A percentile compares a stretch with the other conserved stretches of the same genome.
Conservation (phyloP, 2,797 vertebrate species). For the Pangasius larnaudii region DNA sequence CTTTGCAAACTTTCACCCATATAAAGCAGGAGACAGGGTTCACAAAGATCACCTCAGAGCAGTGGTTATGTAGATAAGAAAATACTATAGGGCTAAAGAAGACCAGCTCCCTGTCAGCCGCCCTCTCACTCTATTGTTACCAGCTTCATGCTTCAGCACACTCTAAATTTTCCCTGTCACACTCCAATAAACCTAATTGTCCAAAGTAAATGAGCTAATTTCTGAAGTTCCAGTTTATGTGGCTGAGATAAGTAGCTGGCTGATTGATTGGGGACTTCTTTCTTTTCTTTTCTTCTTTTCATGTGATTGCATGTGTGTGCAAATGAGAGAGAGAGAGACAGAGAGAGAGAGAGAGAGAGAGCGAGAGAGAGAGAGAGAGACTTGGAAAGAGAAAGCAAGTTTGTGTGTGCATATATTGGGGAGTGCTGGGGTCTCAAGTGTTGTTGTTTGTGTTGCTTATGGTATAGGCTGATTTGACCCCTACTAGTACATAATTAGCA, state of each 20-base stretch:
- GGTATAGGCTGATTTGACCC: constrained; percentile 61
- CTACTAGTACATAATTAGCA: constrained; percentile 74
- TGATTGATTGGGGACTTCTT: constrained; percentile 93
- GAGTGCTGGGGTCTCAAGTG: constrained; percentile 63
- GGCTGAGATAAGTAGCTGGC: constrained; percentile 89
- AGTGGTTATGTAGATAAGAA: constrained; percentile 92
- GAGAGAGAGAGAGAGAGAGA: constrained; percentile 8
- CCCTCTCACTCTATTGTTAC: constrained; percentile 82
- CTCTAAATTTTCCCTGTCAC: constrained; percentile 97
- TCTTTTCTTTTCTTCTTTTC: constrained; percentile 59
- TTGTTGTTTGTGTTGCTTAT: not conserved
- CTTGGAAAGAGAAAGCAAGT: not conserved
- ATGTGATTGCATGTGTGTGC: constrained; percentile 59
- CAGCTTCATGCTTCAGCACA: constrained; percentile 81
- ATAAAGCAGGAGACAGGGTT: constrained; percentile 79
- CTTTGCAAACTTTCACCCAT: constrained; percentile 69
- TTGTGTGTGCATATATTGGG: constrained; percentile 41
- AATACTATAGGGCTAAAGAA: constrained; percentile 92
- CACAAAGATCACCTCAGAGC: constrained; percentile 89
- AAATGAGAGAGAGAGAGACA: constrained; percentile 20
- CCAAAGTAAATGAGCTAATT: constrained; percentile 99
- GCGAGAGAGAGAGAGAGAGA: constrained; percentile 9
- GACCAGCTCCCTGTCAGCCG: constrained; percentile 83
- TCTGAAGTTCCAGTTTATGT: constrained; percentile 96
- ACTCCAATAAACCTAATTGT: constrained; percentile 99